These are phyloP conservation scores for Campoletis raptor DNA, from an alignment of 2,888 invertebrate genomes.

Conservation along the genomic window DNA sequence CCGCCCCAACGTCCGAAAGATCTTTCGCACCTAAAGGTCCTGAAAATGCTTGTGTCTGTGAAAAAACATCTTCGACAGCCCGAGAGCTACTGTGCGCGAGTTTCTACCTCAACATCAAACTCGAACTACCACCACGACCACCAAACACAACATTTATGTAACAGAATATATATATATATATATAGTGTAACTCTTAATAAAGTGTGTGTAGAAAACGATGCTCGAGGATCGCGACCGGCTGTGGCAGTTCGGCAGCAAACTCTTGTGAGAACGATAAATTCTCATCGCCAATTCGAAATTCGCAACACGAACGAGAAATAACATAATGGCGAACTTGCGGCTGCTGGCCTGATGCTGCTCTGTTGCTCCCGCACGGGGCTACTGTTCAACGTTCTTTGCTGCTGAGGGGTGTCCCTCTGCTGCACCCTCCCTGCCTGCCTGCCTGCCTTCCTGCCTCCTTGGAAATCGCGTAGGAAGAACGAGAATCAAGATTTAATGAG, in stretches of 20 bases:
- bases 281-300: slow-evolving; percentile 75
- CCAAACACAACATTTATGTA: slow-evolving; percentile 28
- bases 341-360: slow-evolving; percentile 11
- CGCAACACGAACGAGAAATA: slow-evolving; percentile 73
- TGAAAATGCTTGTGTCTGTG: slow-evolving; percentile 14
- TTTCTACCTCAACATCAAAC: slow-evolving; percentile 47
- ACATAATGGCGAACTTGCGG: slow-evolving; percentile 70
- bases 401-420: slow-evolving; percentile 17
- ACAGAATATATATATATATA: not conserved
- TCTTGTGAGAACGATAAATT: slow-evolving; percentile 72
- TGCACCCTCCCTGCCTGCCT: not conserved
- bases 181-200: not conserved
- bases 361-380: slow-evolving; percentile 40
- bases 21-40: slow-evolving; percentile 42
- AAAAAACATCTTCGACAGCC: slow-evolving; percentile 38
- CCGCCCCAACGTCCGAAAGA: slow-evolving; percentile 7
- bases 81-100: slow-evolving; percentile 67
- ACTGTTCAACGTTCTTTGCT: slow-evolving; percentile 55
- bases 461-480: slow-evolving; percentile 63
- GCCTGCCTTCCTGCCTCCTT: not conserved
- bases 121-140: not conserved
- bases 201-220: slow-evolving; percentile 27
- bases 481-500: slow-evolving; percentile 69
- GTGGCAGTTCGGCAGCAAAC: slow-evolving; percentile 31
- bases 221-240: slow-evolving; percentile 37